Evolutionary conservation across 2,888 invertebrate species (phyloP).

Genomic region (Dermolepida albohirtum): DNA sequence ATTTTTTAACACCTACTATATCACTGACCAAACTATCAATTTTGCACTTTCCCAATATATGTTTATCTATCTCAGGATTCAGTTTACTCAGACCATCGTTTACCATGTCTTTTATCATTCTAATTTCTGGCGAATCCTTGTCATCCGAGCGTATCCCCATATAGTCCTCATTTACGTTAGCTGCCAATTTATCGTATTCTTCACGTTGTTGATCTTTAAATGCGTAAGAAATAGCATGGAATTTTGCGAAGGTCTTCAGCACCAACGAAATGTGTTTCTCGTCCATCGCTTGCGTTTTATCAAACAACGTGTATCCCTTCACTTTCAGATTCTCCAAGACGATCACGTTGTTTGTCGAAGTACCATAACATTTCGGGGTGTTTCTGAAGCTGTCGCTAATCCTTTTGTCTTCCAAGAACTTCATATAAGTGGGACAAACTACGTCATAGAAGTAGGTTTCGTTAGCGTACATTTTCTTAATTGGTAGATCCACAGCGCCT

Average conservation of each 20-base stretch:
- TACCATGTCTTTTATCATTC: constrained; percentile 1
- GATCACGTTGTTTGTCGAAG: constrained; percentile 43
- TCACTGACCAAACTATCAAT: too few relatives aligned
- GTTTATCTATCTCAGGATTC: too few relatives aligned
- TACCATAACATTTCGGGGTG: constrained; percentile 44
- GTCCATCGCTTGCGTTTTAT: constrained; percentile 48
- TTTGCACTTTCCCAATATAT: too few relatives aligned
- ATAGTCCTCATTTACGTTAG: not conserved
- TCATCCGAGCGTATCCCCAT: not conserved
- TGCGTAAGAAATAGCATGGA: constrained; percentile 51
- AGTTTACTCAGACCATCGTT: too few relatives aligned
- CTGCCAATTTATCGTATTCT: constrained; percentile 44
- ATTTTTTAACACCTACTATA: too few relatives aligned
- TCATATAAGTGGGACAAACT: constrained; percentile 7
- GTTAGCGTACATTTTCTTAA: constrained; percentile 3
- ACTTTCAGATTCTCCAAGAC: constrained; percentile 51
- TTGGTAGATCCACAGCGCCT: not conserved
- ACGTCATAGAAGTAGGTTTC: constrained; percentile 22
- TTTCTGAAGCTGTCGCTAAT: not conserved
- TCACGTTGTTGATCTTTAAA: constrained; percentile 47
- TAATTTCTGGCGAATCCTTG: too few relatives aligned
- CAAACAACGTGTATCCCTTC: constrained; percentile 45
- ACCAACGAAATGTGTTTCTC: constrained; percentile 51
- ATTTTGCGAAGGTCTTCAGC: constrained; percentile 51
- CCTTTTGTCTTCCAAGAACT: not conserved